phyloP scores from a whole-genome alignment of 1,140 invertebrate species.

The Melipona quadrifasciata region DNA sequence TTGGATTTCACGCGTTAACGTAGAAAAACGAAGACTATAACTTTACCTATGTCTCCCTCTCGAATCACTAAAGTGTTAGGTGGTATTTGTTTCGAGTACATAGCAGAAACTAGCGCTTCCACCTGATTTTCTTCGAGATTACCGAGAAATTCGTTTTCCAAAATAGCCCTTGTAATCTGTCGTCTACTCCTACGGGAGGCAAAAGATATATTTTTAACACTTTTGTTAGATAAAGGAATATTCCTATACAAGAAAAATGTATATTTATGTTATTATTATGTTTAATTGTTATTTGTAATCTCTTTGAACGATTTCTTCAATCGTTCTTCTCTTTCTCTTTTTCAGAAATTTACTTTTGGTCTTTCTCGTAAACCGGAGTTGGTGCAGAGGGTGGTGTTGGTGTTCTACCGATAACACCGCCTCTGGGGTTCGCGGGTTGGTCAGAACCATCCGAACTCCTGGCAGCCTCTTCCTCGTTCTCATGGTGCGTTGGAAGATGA shows the following conservation, averaged over 20 bases:
- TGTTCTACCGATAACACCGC: slow-evolving; percentile 75
- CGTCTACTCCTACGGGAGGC: slow-evolving; percentile 57
- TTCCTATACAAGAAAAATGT: no score
- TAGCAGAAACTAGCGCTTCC: slow-evolving; percentile 93
- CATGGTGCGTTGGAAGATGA: slow-evolving; percentile 19
- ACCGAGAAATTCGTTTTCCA: slow-evolving; percentile 95
- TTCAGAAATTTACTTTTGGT: slow-evolving; percentile 45
- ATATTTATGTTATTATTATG: not conserved
- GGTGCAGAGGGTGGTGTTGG: slow-evolving; percentile 71
- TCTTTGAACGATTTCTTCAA: no score
- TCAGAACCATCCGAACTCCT: not conserved
- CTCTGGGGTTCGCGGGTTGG: slow-evolving; percentile 66
- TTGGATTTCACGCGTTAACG: not conserved
- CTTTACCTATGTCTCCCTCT: slow-evolving; percentile 90
- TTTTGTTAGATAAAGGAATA: no score
- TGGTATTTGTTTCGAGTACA: slow-evolving; percentile 91
- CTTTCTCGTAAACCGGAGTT: slow-evolving; percentile 64
- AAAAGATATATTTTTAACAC: not conserved
- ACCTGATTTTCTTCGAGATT: slow-evolving; percentile 94
- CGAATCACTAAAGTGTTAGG: slow-evolving; percentile 91
- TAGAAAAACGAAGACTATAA: not conserved
- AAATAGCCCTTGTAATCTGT: slow-evolving; percentile 87
- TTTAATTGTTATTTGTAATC: not conserved
- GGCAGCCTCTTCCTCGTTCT: slow-evolving; percentile 21
- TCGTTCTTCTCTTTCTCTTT: not conserved